These are phyloP conservation scores for Myotis planiceps DNA, from an alignment of 2,797 vertebrate species.

Conservation along the genomic window DNA sequence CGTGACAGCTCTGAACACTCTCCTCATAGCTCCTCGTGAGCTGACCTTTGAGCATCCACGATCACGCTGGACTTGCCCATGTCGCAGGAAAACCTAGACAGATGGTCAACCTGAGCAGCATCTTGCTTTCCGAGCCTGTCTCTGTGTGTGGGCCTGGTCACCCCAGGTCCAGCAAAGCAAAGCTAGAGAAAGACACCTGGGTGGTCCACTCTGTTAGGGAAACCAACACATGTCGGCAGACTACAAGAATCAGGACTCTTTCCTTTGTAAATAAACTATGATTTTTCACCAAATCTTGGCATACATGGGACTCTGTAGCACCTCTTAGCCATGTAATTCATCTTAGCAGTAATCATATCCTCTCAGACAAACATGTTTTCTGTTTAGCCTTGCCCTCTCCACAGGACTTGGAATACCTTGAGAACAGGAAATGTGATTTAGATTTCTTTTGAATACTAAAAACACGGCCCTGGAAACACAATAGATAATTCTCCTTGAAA, in stretches of 20 bases:
- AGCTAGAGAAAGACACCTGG: neutral
- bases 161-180: neutral
- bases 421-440: constrained; percentile 66
- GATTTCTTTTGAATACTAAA: constrained; percentile 64
- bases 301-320: neutral
- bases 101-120: constrained; percentile 38
- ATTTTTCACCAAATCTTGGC: neutral
- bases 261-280: constrained; percentile 21
- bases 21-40: neutral
- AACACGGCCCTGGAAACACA: constrained; percentile 55
- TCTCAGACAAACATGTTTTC: constrained; percentile 41
- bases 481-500: constrained; percentile 67
- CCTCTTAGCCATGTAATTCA: neutral
- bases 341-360: neutral
- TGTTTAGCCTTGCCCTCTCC: constrained; percentile 46
- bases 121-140: neutral
- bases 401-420: constrained; percentile 54
- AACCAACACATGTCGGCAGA: neutral
- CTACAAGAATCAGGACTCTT: neutral
- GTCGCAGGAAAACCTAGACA: neutral
- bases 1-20: neutral
- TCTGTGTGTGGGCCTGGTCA: neutral
- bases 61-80: neutral
- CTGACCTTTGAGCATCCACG: neutral
- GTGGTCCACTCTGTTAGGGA: neutral